Percentiles rank a stretch among this genome's conserved stretches.
phyloP scores from a whole-genome alignment of 2,797 vertebrate genomes.

The Takifugu rubripes region DNA sequence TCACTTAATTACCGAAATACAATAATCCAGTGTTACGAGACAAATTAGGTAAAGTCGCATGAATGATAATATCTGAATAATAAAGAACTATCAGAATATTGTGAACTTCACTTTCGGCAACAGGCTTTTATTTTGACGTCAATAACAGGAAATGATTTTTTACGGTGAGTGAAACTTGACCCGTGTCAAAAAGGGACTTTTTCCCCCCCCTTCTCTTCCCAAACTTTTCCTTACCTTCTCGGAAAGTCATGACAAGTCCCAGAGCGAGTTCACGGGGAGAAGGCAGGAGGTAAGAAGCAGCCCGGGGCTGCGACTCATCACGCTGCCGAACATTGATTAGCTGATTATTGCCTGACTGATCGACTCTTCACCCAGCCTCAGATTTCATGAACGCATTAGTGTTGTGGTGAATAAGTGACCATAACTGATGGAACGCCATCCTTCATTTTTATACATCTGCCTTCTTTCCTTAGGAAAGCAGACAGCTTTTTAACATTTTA shows the following conservation, averaged over 20 bases:
- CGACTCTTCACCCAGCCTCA: not conserved
- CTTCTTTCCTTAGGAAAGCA: no score
- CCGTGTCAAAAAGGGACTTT: not conserved
- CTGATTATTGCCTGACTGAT: slow-evolving; percentile 7
- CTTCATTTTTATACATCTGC: no score
- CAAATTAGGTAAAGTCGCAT: no score
- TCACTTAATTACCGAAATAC: no score
- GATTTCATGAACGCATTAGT: not conserved
- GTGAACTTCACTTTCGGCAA: no score
- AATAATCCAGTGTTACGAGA: no score
- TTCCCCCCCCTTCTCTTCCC: slow-evolving; percentile 36
- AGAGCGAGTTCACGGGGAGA: slow-evolving; percentile 38
- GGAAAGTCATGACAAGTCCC: slow-evolving; percentile 52
- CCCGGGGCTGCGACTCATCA: slow-evolving; percentile 9
- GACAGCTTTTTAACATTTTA: no score
- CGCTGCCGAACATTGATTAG: slow-evolving; percentile 11
- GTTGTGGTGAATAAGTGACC: not conserved
- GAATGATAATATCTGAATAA: no score
- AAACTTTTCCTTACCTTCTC: slow-evolving; percentile 56
- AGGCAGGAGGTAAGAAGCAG: slow-evolving; percentile 59
- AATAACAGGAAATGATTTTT: not conserved
- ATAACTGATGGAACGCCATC: not conserved
- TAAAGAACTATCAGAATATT: no score
- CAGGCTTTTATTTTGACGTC: slow-evolving; percentile 46
- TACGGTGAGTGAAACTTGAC: not conserved